Conservation (phyloP, 2,797 vertebrate genomes). For the Lagothrix lagotricha region DNA sequence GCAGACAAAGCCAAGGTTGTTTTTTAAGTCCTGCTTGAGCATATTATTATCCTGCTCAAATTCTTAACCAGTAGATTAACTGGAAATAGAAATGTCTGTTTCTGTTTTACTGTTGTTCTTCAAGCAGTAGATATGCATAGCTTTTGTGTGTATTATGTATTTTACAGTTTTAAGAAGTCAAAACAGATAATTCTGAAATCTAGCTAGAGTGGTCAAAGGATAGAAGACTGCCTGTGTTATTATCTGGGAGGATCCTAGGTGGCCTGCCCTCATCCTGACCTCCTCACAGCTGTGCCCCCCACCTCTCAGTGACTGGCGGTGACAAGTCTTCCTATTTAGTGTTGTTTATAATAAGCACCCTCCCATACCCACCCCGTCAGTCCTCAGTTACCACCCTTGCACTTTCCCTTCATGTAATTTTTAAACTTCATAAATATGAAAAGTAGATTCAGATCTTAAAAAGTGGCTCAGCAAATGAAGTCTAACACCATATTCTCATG, state of each 20-base stretch:
- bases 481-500: neutral
- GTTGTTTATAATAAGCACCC: neutral
- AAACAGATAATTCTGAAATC: neutral
- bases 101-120: neutral
- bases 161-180: neutral
- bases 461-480: neutral
- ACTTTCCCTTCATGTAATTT: neutral
- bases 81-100: conserved; percentile 14
- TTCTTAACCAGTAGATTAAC: neutral
- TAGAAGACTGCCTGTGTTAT: neutral
- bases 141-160: neutral
- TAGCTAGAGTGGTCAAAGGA: neutral
- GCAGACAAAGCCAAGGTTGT: neutral
- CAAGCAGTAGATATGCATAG: neutral
- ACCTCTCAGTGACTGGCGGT: neutral
- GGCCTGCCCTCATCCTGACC: neutral
- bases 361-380: neutral
- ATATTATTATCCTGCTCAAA: neutral
- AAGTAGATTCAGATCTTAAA: conserved; percentile 14
- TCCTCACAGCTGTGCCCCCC: neutral
- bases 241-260: neutral
- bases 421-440: neutral
- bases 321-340: neutral
- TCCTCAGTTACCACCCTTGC: neutral
- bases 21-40: neutral